Conservation (phyloP, 37 sponge, comb jelly and placozoan species). For the Spongia lamella region DNA sequence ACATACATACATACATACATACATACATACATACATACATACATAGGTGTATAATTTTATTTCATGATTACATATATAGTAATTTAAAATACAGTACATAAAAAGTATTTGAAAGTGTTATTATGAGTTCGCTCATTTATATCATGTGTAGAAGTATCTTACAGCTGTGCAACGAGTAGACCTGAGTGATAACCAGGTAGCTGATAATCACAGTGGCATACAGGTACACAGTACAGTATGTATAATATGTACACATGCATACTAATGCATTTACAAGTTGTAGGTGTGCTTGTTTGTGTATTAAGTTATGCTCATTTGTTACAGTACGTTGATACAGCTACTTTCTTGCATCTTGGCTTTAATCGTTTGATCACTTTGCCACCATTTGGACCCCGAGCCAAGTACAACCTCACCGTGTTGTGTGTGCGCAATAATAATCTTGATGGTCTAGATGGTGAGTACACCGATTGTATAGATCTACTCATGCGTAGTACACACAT, state of each 20-base stretch:
- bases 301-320: not conserved
- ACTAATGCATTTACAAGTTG: too few relatives aligned
- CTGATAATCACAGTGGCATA: not conserved
- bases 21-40: not conserved
- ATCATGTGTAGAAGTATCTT: slow-evolving; percentile 44
- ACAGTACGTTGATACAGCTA: slow-evolving; percentile 45
- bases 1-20: not conserved
- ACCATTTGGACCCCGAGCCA: slow-evolving; percentile 34
- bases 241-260: too few relatives aligned
- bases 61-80: not conserved
- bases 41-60: slow-evolving; percentile 3
- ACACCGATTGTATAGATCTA: too few relatives aligned
- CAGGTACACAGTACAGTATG: too few relatives aligned
- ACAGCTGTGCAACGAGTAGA: slow-evolving; percentile 57
- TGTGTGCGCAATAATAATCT: slow-evolving; percentile 53
- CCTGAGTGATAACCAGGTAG: slow-evolving; percentile 55
- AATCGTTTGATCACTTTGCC: slow-evolving; percentile 54
- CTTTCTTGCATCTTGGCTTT: slow-evolving; percentile 66
- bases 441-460: slow-evolving; percentile 45
- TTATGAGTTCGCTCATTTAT: not conserved
- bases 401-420: slow-evolving; percentile 40
- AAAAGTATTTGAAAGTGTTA: not conserved
- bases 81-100: not conserved
- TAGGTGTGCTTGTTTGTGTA: too few relatives aligned
- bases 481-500: too few relatives aligned